These are phyloP conservation scores for Dryas iulia DNA, from an alignment of 1,140 invertebrate species.

Conservation along the genomic window DNA sequence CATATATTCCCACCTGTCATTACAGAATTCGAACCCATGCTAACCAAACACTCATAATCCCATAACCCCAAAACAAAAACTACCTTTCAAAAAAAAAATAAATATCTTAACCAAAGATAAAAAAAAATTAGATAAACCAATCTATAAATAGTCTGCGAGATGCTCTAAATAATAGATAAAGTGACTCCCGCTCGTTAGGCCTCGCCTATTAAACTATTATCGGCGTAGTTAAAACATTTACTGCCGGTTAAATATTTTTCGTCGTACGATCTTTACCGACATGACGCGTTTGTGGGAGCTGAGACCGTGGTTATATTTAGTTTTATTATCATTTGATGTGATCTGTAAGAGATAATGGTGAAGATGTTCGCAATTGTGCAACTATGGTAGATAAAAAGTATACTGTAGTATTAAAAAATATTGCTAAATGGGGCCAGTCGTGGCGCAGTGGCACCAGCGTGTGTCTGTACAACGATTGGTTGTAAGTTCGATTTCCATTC, in stretches of 20 bases:
- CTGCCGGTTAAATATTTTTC: conserved; percentile 61
- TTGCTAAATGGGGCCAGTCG: too few species aligned
- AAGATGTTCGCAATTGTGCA: not conserved
- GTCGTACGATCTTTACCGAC: conserved; percentile 28
- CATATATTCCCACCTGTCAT: too few species aligned
- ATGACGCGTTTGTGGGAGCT: not conserved
- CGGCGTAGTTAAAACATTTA: conserved; percentile 55
- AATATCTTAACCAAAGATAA: not conserved
- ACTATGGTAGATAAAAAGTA: too few species aligned
- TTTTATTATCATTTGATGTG: conserved; percentile 1
- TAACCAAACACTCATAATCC: too few species aligned
- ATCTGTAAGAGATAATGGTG: not conserved
- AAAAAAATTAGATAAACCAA: not conserved
- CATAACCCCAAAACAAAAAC: too few species aligned
- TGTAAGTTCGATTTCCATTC: too few species aligned
- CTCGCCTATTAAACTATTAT: conserved; percentile 41
- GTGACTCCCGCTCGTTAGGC: conserved; percentile 22
- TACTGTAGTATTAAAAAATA: too few species aligned
- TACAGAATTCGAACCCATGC: too few species aligned
- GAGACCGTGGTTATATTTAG: not conserved
- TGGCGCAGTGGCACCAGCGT: too few species aligned
- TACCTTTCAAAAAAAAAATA: too few species aligned
- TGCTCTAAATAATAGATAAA: conserved; percentile 8
- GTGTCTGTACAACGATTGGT: too few species aligned
- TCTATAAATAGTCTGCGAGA: not conserved